Conservation (phyloP, 2,888 invertebrate species). For the Tachystola acroxantha region DNA sequence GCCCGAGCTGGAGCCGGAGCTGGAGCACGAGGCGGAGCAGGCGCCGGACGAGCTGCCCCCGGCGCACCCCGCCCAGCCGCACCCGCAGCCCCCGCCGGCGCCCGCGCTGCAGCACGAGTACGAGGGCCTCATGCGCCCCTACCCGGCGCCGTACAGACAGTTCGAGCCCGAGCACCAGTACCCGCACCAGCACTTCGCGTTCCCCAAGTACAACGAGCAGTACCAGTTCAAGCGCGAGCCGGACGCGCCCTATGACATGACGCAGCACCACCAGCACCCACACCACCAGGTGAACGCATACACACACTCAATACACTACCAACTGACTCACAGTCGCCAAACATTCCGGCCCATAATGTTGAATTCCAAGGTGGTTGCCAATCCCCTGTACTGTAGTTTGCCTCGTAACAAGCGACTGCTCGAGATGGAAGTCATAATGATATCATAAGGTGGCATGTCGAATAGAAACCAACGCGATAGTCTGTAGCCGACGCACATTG, state of each 20-base stretch:
- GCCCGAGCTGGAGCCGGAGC: conserved; percentile 34
- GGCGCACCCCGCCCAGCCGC: conserved; percentile 19
- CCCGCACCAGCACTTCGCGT: conserved; percentile 67
- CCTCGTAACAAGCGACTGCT: too few relatives aligned
- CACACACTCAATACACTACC: too few relatives aligned
- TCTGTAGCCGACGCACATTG: too few relatives aligned
- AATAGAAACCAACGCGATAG: too few relatives aligned
- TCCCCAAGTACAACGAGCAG: conserved; percentile 61
- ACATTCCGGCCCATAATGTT: too few relatives aligned
- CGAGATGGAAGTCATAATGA: too few relatives aligned
- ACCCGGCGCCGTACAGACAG: conserved; percentile 38
- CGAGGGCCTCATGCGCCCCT: conserved; percentile 38
- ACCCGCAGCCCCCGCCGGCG: conserved; percentile 13
- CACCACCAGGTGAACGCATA: conserved; percentile 11
- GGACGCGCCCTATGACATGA: conserved; percentile 69
- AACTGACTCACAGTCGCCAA: too few relatives aligned
- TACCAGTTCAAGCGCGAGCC: conserved; percentile 63
- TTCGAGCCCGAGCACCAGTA: conserved; percentile 39
- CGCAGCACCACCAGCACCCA: conserved; percentile 46
- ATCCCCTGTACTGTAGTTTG: too few relatives aligned
- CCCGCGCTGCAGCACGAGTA: conserved; percentile 29
- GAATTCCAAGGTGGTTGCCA: too few relatives aligned
- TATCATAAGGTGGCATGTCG: too few relatives aligned
- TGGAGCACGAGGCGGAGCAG: conserved; percentile 23
- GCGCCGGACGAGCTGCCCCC: conserved; percentile 33